Evolutionary conservation across 2,797 vertebrate genomes (phyloP).

Genomic region (Hipposideros larvatus): DNA sequence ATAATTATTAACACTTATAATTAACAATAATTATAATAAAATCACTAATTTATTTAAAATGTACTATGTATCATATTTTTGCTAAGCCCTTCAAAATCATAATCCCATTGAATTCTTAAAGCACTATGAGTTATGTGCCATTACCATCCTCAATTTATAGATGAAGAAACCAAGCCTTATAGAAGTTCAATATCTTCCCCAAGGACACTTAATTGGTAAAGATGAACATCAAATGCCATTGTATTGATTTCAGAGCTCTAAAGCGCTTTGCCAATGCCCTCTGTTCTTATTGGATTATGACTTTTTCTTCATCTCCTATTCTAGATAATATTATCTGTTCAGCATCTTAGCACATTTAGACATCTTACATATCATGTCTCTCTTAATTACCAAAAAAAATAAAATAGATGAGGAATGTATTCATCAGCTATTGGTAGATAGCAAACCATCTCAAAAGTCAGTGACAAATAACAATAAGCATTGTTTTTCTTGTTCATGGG

Average conservation of each 20-base stretch:
- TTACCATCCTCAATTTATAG: background rate
- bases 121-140: background rate
- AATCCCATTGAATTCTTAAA: background rate
- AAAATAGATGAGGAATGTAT: background rate
- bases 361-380: background rate
- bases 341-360: background rate
- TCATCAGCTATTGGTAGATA: background rate
- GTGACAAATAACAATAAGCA: background rate
- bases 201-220: background rate
- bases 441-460: background rate
- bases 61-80: background rate
- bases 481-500: background rate
- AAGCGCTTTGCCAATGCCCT: background rate
- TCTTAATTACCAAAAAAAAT: background rate
- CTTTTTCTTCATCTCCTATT: background rate
- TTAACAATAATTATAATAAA: background rate
- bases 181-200: background rate
- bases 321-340: background rate
- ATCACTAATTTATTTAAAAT: background rate
- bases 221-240: background rate
- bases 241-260: background rate
- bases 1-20: background rate
- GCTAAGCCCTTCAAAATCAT: background rate
- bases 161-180: background rate
- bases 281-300: background rate